A percentile compares a stretch with the other conserved stretches of the same genome.
Evolutionary conservation across 1,140 invertebrate genomes (phyloP).

Genomic region (Glossosoma conforme): DNA sequence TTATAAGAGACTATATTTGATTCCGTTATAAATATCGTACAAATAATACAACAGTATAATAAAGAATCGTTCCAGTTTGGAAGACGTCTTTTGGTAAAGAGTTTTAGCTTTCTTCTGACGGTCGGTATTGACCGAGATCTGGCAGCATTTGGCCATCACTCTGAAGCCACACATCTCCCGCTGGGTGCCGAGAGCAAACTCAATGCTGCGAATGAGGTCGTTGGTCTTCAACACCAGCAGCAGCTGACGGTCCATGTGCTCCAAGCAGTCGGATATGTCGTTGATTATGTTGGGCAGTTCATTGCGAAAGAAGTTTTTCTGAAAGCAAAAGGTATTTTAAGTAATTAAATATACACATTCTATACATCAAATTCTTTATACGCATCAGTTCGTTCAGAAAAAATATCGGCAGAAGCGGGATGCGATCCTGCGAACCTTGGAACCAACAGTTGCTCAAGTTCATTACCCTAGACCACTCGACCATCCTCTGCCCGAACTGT

Average conservation of each 20-base stretch:
- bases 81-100: conserved; percentile 4
- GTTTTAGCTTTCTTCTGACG: conserved; percentile 40
- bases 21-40: too few species aligned
- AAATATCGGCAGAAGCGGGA: too few species aligned
- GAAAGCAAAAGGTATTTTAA: conserved; percentile 33
- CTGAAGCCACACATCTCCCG: conserved; percentile 77
- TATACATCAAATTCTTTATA: too few species aligned
- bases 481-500: too few species aligned
- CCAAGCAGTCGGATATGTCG: conserved; percentile 52
- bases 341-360: too few species aligned
- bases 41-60: conserved; percentile 22
- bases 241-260: conserved; percentile 63
- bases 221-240: conserved; percentile 95
- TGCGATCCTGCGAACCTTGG: too few species aligned
- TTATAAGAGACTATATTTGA: too few species aligned
- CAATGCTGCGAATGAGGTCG: conserved; percentile 91
- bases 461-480: too few species aligned
- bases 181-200: conserved; percentile 72
- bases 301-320: conserved; percentile 65
- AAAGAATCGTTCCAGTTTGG: conserved; percentile 14
- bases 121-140: conserved; percentile 67
- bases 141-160: conserved; percentile 85
- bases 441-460: too few species aligned
- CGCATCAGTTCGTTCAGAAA: too few species aligned
- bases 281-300: conserved; percentile 57